Evolutionary conservation across 2,888 invertebrate genomes (phyloP).

Genomic region (Laothoe populi): DNA sequence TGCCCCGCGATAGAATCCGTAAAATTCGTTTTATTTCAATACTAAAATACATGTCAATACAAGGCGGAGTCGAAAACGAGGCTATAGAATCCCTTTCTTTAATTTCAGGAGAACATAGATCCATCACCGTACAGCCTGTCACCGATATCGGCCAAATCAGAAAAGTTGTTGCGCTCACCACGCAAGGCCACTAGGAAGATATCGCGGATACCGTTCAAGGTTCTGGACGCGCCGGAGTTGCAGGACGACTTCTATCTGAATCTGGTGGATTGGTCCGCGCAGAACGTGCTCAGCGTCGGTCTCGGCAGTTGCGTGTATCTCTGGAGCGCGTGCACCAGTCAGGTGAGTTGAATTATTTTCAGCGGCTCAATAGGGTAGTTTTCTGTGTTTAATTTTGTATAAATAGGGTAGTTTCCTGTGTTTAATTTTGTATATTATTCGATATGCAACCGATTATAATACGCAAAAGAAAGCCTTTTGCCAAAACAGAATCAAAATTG

Average conservation of each 20-base stretch:
- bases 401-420: no score
- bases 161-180: slow-evolving; percentile 96
- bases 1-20: no score
- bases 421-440: no score
- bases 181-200: slow-evolving; percentile 99
- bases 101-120: slow-evolving; percentile 89
- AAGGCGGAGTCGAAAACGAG: not conserved
- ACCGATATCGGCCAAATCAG: slow-evolving; percentile 97
- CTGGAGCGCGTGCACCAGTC: slow-evolving; percentile 99
- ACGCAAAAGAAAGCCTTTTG: no score
- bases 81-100: not conserved
- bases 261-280: slow-evolving; percentile 99
- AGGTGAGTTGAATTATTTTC: slow-evolving; percentile 79
- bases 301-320: slow-evolving; percentile 98
- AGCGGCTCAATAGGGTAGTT: no score
- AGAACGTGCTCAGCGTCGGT: slow-evolving; percentile 99
- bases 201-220: slow-evolving; percentile 98
- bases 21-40: no score
- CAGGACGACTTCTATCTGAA: slow-evolving; percentile 99
- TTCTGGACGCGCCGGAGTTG: slow-evolving; percentile 97
- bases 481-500: no score
- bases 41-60: no score
- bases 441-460: no score
- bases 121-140: slow-evolving; percentile 97
- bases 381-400: no score